A percentile compares a stretch with the other conserved stretches of the same genome.
Evolutionary conservation across 1,140 invertebrate genomes (phyloP).

Genomic region (Brachionus asplanchnoidis): DNA sequence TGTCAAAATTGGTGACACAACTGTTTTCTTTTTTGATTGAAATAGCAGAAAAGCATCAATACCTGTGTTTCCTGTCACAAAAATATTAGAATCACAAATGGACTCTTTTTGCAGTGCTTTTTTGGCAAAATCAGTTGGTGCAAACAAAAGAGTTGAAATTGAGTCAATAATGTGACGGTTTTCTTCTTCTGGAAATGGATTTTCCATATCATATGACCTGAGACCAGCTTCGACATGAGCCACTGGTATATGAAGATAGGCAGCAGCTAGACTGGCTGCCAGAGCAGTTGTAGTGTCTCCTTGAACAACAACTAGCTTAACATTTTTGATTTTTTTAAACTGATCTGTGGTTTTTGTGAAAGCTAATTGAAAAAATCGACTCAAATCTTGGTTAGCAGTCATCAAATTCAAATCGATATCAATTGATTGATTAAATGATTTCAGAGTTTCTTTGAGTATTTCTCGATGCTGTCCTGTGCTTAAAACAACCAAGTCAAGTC

Average conservation of each 20-base stretch:
- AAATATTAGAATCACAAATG: background rate
- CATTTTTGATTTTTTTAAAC: background rate
- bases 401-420: constrained; percentile 8
- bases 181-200: background rate
- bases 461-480: background rate
- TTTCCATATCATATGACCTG: background rate
- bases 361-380: background rate
- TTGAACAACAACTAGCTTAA: background rate
- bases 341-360: background rate
- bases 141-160: background rate
- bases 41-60: background rate
- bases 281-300: background rate
- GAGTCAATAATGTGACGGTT: background rate
- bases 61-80: background rate
- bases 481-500: background rate
- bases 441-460: background rate
- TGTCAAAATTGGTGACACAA: background rate
- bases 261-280: background rate
- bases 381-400: background rate
- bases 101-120: background rate
- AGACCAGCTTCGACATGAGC: constrained; percentile 25
- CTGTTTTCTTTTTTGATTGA: background rate
- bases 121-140: background rate
- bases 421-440: background rate
- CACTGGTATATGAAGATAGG: background rate